Percentiles rank a stretch among this genome's conserved stretches.
phyloP scores from a whole-genome alignment of 1,140 invertebrate genomes.

The Musca domestica region DNA sequence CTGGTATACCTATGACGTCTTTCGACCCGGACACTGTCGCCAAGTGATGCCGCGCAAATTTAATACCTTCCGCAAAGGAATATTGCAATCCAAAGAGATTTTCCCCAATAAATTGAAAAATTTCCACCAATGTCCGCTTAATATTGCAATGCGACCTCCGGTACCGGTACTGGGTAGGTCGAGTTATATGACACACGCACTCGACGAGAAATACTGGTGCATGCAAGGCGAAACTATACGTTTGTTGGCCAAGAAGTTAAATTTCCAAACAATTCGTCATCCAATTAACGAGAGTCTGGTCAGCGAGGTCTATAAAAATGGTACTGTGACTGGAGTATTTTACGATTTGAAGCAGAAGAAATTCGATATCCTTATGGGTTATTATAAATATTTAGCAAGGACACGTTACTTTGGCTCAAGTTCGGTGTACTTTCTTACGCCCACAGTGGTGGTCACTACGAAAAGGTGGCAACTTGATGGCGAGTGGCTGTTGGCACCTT shows the following conservation, averaged over 20 bases:
- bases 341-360: background rate
- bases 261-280: background rate
- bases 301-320: background rate
- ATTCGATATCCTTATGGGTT: background rate
- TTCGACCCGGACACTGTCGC: constrained; percentile 1
- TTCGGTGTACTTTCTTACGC: background rate
- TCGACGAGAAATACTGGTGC: too few relatives aligned
- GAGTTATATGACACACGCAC: too few relatives aligned
- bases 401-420: background rate
- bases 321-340: background rate
- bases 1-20: background rate
- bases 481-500: background rate
- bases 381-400: background rate
- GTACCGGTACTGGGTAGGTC: too few relatives aligned
- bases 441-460: background rate
- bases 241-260: background rate
- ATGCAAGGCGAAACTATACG: background rate
- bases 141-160: too few relatives aligned
- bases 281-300: too few relatives aligned
- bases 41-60: background rate
- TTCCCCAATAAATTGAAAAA: constrained; percentile 4
- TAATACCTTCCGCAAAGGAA: background rate
- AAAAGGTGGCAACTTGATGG: background rate
- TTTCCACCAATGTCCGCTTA: background rate
- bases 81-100: background rate